phyloP scores from a whole-genome alignment of 2,888 invertebrate species.

The Anthophora plumipes region DNA sequence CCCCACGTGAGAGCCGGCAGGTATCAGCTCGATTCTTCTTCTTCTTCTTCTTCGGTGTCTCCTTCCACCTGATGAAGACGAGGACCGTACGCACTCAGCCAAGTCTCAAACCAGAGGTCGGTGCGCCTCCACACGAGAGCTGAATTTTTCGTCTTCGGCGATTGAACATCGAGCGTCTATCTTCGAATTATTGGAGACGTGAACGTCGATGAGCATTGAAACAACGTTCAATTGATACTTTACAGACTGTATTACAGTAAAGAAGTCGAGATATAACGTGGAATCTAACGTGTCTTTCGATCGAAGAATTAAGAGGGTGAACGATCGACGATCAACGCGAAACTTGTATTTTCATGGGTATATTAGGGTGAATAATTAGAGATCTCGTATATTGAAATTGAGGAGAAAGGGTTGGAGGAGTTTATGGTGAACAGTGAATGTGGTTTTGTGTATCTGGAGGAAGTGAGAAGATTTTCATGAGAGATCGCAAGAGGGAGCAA shows the following conservation, averaged over 20 bases:
- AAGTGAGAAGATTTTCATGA: constrained; percentile 49
- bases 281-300: too few species aligned
- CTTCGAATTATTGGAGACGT: not conserved
- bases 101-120: constrained; percentile 32
- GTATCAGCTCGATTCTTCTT: constrained; percentile 45
- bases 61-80: constrained; percentile 57
- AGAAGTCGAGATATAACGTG: too few species aligned
- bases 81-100: constrained; percentile 30
- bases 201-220: constrained; percentile 11
- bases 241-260: too few species aligned
- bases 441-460: constrained; percentile 17
- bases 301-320: not conserved
- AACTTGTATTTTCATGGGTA: not conserved
- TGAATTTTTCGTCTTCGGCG: constrained; percentile 34
- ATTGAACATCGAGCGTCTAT: not conserved
- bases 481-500: constrained; percentile 32
- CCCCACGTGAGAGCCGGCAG: constrained; percentile 62
- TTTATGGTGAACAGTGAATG: constrained; percentile 49
- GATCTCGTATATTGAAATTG: not conserved
- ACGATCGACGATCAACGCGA: not conserved
- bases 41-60: constrained; percentile 49
- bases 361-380: not conserved
- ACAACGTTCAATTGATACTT: not conserved
- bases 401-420: not conserved
- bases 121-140: constrained; percentile 32